Percentiles rank a stretch among this genome's conserved stretches.
Evolutionary conservation across 2,113 vertebrate genomes (phyloP).

Genomic region (Colinus virginianus): DNA sequence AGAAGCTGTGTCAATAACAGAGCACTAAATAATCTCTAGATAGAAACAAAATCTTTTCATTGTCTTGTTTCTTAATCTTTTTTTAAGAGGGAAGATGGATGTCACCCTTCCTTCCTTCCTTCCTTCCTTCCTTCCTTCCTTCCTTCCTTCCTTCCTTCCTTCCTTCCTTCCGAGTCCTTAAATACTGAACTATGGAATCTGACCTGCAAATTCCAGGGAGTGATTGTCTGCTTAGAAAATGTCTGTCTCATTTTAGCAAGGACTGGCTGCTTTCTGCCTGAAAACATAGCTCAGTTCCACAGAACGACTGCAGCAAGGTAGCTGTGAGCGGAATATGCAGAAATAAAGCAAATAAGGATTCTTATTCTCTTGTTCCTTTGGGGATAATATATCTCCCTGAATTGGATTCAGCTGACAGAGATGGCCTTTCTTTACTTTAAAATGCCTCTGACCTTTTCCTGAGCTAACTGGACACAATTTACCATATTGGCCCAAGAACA

Average conservation of each 20-base stretch:
- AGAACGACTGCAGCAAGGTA: background rate
- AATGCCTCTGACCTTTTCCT: conserved; percentile 63
- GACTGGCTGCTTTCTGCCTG: background rate
- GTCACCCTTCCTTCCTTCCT: conserved; percentile 38
- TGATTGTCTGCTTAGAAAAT: conserved; percentile 31
- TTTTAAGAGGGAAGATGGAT: conserved; percentile 69
- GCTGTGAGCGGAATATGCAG: conserved; percentile 29
- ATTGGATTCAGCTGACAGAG: conserved; percentile 53
- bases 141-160: conserved; percentile 4
- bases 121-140: conserved; percentile 33
- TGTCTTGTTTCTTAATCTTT: background rate
- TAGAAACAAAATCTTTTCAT: conserved; percentile 65
- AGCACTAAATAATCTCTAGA: conserved; percentile 80
- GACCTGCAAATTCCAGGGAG: conserved; percentile 66
- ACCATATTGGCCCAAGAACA: conserved; percentile 25
- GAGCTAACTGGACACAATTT: conserved; percentile 57
- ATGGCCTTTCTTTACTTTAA: conserved; percentile 61
- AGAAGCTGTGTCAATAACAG: conserved; percentile 77
- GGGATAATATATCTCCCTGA: conserved; percentile 56
- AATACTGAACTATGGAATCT: conserved; percentile 66
- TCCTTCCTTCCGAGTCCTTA: conserved; percentile 66
- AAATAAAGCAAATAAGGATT: conserved; percentile 41
- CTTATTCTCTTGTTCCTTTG: background rate
- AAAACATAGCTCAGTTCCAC: background rate
- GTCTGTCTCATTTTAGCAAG: conserved; percentile 20